These are phyloP conservation scores for Glaucidium brasilianum DNA, from an alignment of 2,113 vertebrate species.

Conservation along the genomic window DNA sequence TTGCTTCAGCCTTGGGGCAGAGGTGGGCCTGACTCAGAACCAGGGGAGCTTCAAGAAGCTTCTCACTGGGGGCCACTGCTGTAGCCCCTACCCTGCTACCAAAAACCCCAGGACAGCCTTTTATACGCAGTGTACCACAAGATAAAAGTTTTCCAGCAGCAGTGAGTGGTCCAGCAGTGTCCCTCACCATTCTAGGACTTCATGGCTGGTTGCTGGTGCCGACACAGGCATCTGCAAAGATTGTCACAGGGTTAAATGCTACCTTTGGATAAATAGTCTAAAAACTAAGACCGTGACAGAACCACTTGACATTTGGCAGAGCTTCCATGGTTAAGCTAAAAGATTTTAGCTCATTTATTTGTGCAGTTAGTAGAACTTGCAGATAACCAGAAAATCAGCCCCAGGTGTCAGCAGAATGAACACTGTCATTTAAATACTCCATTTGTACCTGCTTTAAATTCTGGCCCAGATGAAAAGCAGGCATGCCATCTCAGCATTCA, in stretches of 20 bases:
- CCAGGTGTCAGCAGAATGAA: not conserved
- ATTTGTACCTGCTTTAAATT: not conserved
- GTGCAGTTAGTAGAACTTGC: not conserved
- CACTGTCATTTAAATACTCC: not conserved
- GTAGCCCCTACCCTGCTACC: too few relatives aligned
- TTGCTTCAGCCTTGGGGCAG: too few relatives aligned
- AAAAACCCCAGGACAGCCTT: not conserved
- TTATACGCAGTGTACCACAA: not conserved
- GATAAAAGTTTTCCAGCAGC: not conserved
- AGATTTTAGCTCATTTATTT: not conserved
- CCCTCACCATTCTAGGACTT: not conserved
- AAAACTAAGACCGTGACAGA: not conserved
- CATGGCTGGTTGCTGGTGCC: not conserved
- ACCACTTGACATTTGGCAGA: not conserved
- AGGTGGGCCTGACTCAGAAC: too few relatives aligned
- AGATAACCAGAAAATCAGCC: not conserved
- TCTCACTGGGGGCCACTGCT: too few relatives aligned
- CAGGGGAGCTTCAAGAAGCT: too few relatives aligned
- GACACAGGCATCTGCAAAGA: not conserved
- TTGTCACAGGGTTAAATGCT: not conserved
- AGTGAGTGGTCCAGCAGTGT: not conserved
- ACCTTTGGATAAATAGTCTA: not conserved
- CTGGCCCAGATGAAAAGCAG: not conserved
- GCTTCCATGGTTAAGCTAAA: not conserved
- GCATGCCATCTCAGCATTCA: not conserved